Evolutionary conservation across 2,888 invertebrate species (phyloP).

Genomic region (Lasioglossum villosulum): DNA sequence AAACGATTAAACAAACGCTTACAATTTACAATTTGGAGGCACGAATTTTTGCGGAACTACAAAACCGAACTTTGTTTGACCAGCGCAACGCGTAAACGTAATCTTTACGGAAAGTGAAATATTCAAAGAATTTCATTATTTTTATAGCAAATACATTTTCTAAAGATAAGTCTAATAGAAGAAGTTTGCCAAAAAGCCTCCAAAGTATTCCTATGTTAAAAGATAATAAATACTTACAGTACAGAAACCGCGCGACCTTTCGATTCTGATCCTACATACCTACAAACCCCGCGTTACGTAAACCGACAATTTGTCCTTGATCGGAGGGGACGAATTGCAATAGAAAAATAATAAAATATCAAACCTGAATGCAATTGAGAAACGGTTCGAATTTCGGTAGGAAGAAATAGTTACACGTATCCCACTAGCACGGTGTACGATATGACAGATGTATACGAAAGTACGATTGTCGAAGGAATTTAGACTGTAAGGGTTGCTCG

Average conservation of each 20-base stretch:
- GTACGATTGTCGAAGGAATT: background rate
- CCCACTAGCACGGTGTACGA: background rate
- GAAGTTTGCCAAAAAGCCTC: constrained; percentile 2
- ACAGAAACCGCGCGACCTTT: background rate
- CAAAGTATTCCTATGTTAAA: constrained; percentile 4
- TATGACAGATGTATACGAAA: background rate
- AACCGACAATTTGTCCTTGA: background rate
- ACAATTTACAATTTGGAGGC: background rate
- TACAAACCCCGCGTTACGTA: background rate
- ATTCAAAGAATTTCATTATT: background rate
- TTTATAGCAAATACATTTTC: background rate
- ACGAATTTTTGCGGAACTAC: background rate
- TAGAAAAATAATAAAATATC: background rate
- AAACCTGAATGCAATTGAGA: background rate
- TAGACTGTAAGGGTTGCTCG: background rate
- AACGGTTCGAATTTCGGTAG: background rate
- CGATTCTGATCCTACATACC: background rate
- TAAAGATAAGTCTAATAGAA: background rate
- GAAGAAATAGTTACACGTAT: background rate
- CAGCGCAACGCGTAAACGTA: background rate
- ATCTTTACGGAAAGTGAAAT: background rate
- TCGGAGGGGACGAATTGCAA: background rate
- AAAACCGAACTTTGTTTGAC: background rate
- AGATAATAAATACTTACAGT: background rate
- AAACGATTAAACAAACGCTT: background rate